Percentiles rank a stretch among this genome's conserved stretches.
phyloP scores from a whole-genome alignment of 1,140 invertebrate species.

The Drosophila tsacasi region DNA sequence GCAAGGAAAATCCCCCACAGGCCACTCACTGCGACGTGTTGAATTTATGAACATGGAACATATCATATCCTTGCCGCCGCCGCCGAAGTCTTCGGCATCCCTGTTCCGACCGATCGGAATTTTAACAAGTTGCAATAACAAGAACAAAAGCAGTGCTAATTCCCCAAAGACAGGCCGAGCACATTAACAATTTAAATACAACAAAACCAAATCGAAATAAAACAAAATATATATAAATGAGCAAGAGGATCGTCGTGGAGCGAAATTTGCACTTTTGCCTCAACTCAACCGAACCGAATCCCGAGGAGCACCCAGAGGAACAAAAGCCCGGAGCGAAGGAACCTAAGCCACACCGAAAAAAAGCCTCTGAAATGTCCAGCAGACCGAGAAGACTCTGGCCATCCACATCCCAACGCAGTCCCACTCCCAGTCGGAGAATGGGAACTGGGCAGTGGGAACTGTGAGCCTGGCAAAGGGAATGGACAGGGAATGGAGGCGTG shows the following conservation, averaged over 20 bases:
- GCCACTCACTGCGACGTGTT: constrained; percentile 46
- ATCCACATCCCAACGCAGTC: background rate
- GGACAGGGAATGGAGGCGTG: constrained; percentile 12
- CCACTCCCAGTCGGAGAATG: constrained; percentile 1
- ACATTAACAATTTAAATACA: constrained; percentile 84
- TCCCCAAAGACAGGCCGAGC: constrained; percentile 69
- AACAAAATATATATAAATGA: constrained; percentile 71
- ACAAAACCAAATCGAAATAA: constrained; percentile 54
- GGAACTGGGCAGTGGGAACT: background rate
- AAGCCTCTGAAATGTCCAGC: constrained; percentile 18
- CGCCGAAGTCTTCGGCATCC: background rate
- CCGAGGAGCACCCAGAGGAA: constrained; percentile 34
- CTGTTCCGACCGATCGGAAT: constrained; percentile 51
- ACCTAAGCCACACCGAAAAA: constrained; percentile 27
- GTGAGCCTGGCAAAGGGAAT: constrained; percentile 8
- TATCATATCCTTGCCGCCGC: constrained; percentile 48
- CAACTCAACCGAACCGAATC: constrained; percentile 15
- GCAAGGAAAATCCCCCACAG: constrained; percentile 36
- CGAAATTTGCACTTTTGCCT: constrained; percentile 75
- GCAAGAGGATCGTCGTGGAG: constrained; percentile 24
- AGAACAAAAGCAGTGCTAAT: constrained; percentile 75
- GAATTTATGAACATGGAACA: constrained; percentile 78
- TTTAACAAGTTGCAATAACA: constrained; percentile 80
- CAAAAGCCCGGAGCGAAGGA: constrained; percentile 37
- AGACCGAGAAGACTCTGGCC: constrained; percentile 1